Base-by-base conservation (phyloP, 2,888 invertebrate species). In the Carterocephalus palaemon region DNA sequence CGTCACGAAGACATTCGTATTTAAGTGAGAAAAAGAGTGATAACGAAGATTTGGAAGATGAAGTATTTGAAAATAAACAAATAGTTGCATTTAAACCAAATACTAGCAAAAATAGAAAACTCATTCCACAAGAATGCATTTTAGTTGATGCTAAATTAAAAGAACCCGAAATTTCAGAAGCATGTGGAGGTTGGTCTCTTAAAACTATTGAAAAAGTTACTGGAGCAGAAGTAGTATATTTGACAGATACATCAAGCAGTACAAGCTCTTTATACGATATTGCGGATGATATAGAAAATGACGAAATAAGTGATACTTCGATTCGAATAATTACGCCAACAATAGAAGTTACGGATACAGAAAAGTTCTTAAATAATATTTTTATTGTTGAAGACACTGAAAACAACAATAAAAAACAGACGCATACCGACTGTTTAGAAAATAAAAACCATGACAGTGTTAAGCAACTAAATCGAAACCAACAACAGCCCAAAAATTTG, bases 141-240 rank as follows among this genome's bases (percentile, higher is more conserved):
- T 70, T 90, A 43, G 90, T 92, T n/a, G 91, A 88, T 45, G 85
- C 92, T 3, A 90, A 90, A 76, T 64, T 91, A 17, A 78, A 89
- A 56, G 89, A 90, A 50, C 74, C 84, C 19, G 82, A 85, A 51
- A 61, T 89, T n/a, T 80, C 88, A 56, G 90, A 90, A 67, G 88
- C 89, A 23, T 88, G 90, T 52, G 89, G 88, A 2, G 83, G 88
- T 31, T 88, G 89, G 80, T 83, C 84, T 6, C 77, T 88, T 48
- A 68, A 79, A 62, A 81, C 75, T n/a, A 63, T 80, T 10, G 88
- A 89, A 51, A 82, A 88, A 65, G 76, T 88, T 48, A 82, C 87
- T 33, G 90, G 89, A 2, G 91, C 91, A 13, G 93, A 93, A 75
- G 70, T 92, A 6, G 91, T 93, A 1, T 92, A 89, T 68, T 77